Percentiles rank a stretch among this genome's conserved stretches.
phyloP scores from a whole-genome alignment of 2,797 vertebrate genomes.

The Emys orbicularis region DNA sequence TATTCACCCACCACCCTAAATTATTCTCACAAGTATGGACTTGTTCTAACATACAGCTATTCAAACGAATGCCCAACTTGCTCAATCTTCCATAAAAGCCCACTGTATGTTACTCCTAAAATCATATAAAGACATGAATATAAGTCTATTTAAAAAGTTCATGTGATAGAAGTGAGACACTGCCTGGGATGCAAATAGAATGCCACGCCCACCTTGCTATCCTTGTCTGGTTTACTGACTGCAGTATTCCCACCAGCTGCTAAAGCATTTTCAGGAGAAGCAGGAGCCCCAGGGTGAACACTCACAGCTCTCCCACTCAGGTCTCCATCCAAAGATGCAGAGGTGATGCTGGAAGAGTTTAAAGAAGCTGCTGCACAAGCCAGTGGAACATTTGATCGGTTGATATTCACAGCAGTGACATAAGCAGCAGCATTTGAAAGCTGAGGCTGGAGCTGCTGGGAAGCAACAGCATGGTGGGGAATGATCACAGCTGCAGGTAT shows the following conservation, averaged over 20 bases:
- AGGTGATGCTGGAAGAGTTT: constrained; percentile 84
- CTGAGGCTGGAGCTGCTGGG: constrained; percentile 82
- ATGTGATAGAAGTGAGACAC: background rate
- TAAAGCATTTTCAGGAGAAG: constrained; percentile 78
- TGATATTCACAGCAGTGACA: constrained; percentile 70
- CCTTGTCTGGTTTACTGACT: constrained; percentile 90
- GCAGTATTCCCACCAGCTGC: constrained; percentile 79
- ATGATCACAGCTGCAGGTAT: constrained; percentile 85
- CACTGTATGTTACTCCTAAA: background rate
- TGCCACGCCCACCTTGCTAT: constrained; percentile 87
- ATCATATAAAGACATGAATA: background rate
- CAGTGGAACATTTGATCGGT: constrained; percentile 82
- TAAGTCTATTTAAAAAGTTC: background rate
- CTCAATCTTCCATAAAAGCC: background rate
- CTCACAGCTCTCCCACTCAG: constrained; percentile 77
- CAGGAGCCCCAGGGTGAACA: constrained; percentile 79
- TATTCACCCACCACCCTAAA: background rate
- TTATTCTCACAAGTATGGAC: background rate
- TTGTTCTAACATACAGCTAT: background rate
- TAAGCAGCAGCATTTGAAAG: constrained; percentile 77
- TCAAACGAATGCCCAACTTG: background rate
- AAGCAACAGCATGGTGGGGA: constrained; percentile 81
- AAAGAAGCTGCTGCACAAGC: constrained; percentile 88
- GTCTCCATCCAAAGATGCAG: constrained; percentile 89
- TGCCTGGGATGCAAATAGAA: background rate